These are phyloP conservation scores for Eucidaris tribuloides DNA, from an alignment of 35 echinoderm and acorn worm genomes.

Conservation along the genomic window DNA sequence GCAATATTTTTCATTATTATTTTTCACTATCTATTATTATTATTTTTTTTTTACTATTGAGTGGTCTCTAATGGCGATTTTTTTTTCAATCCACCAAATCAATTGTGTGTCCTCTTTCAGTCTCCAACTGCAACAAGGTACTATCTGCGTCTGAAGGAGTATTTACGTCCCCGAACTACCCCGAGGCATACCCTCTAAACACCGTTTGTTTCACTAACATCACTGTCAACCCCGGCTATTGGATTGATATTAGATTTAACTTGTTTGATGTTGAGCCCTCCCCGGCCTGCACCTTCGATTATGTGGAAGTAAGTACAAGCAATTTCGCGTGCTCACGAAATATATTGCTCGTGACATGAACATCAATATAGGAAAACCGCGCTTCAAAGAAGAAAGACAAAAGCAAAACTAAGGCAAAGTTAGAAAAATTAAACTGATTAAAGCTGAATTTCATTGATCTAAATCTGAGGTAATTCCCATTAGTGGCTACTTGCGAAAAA, in stretches of 20 bases:
- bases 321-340: no score
- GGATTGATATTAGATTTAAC: not conserved
- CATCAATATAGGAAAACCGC: no score
- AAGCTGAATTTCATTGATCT: no score
- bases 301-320: slow-evolving; percentile 1
- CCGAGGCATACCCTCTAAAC: not conserved
- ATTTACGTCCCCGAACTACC: not conserved
- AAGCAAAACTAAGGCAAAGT: no score
- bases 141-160: not conserved
- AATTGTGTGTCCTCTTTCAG: not conserved
- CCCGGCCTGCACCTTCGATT: not conserved
- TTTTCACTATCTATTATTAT: not conserved
- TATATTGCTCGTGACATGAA: no score
- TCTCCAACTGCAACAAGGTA: not conserved
- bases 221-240: not conserved
- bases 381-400: no score
- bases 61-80: not conserved
- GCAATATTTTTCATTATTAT: no score
- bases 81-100: not conserved
- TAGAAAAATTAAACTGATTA: no score
- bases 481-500: no score
- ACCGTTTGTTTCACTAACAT: not conserved
- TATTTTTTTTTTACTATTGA: not conserved
- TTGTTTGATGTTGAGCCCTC: not conserved
- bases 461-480: no score